Evolutionary conservation across 2,113 vertebrate genomes (phyloP).

Genomic region (Gila orcuttii): DNA sequence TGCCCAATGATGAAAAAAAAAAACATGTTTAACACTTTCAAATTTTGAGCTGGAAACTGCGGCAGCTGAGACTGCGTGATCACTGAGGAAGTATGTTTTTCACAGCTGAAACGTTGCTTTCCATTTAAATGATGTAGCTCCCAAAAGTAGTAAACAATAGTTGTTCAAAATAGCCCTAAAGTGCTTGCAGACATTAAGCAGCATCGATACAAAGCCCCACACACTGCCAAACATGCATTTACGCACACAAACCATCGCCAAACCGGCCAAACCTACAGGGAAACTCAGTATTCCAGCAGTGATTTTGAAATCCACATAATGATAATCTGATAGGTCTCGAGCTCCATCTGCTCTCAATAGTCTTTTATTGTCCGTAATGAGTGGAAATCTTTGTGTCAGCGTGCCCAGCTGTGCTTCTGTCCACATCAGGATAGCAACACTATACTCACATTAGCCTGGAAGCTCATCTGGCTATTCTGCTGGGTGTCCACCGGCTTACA

Average conservation of each 20-base stretch:
- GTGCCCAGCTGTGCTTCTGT: slow-evolving; percentile 69
- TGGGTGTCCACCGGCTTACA: slow-evolving; percentile 32
- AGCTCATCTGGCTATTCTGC: slow-evolving; percentile 37
- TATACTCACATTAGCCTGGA: slow-evolving; percentile 49
- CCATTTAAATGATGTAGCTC: slow-evolving; percentile 40
- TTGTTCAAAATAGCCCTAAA: slow-evolving; percentile 45
- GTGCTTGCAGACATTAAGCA: slow-evolving; percentile 46
- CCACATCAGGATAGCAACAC: slow-evolving; percentile 51
- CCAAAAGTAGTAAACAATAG: slow-evolving; percentile 42
- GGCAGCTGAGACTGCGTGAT: background rate
- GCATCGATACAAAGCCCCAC: slow-evolving; percentile 31
- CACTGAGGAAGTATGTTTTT: background rate
- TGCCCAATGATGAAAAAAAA: slow-evolving; percentile 1
- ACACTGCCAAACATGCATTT: slow-evolving; percentile 10
- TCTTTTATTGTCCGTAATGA: slow-evolving; percentile 62
- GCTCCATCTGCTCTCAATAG: slow-evolving; percentile 58
- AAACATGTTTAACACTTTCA: background rate
- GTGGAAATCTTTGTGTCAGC: slow-evolving; percentile 71
- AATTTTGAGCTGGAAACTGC: slow-evolving; percentile 20
- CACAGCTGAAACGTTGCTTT: slow-evolving; percentile 30
- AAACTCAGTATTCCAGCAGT: slow-evolving; percentile 51
- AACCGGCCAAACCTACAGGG: slow-evolving; percentile 33
- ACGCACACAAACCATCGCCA: slow-evolving; percentile 9
- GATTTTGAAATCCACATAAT: slow-evolving; percentile 51
- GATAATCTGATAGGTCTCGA: slow-evolving; percentile 54